These are phyloP conservation scores for Auanema freiburgensis DNA, from an alignment of 2,888 invertebrate genomes.

Conservation along the genomic window DNA sequence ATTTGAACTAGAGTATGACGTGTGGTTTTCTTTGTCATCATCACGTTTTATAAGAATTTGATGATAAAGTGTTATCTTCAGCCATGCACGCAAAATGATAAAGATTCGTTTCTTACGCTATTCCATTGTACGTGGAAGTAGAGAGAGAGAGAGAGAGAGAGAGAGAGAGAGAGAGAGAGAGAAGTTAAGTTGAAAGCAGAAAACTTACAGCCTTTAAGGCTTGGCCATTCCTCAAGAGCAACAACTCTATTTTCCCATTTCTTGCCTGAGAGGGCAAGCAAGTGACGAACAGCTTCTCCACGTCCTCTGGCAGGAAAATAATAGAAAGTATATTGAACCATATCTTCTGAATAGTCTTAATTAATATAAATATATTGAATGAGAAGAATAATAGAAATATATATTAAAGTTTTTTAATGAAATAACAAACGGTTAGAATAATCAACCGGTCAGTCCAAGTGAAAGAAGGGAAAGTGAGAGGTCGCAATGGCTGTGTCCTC, in stretches of 20 bases:
- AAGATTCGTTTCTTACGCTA: too few species aligned
- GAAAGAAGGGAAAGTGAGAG: too few species aligned
- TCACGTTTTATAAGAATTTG: not conserved
- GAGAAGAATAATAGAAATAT: not conserved
- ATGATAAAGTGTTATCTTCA: too few species aligned
- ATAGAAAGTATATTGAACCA: conserved; percentile 44
- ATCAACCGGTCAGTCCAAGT: too few species aligned
- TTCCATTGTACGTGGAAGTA: too few species aligned
- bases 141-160: too few species aligned
- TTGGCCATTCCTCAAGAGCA: conserved; percentile 46
- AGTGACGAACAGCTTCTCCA: conserved; percentile 51
- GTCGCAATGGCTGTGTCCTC: too few species aligned
- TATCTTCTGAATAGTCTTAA: conserved; percentile 4
- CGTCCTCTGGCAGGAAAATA: conserved; percentile 52
- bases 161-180: too few species aligned
- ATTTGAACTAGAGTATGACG: not conserved
- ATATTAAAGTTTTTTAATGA: not conserved
- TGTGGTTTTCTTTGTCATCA: too few species aligned
- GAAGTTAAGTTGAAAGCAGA: not conserved
- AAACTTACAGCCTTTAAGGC: conserved; percentile 40
- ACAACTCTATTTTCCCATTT: conserved; percentile 45
- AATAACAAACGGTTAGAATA: too few species aligned
- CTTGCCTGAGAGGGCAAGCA: conserved; percentile 46
- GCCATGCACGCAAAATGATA: too few species aligned
- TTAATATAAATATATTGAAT: not conserved